Conservation (phyloP, 2,888 invertebrate species). For the Parnassius smintheus region DNA sequence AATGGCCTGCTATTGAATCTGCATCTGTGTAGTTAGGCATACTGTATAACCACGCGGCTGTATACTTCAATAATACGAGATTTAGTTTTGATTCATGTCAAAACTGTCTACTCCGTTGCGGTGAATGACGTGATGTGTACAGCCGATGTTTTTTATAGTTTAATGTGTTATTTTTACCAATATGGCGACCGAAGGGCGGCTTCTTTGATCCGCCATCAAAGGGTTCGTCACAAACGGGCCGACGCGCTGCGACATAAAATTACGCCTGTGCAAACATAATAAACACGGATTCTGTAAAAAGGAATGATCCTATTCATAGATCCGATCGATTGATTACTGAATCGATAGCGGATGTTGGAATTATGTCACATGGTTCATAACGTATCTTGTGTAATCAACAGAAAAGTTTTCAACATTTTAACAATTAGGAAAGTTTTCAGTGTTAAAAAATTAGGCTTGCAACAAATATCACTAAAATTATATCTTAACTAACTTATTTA, state of each 20-base stretch:
- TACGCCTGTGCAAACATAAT: constrained; percentile 49
- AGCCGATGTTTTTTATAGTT: constrained; percentile 53
- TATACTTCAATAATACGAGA: background rate
- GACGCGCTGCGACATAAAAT: constrained; percentile 52
- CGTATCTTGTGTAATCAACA: too few species aligned
- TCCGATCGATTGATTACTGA: constrained; percentile 38
- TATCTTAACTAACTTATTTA: too few species aligned
- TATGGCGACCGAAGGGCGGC: constrained; percentile 65
- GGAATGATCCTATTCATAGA: constrained; percentile 37
- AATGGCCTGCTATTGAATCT: too few species aligned
- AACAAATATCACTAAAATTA: too few species aligned
- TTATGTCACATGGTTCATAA: too few species aligned
- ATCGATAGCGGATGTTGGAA: constrained; percentile 7
- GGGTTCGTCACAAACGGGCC: constrained; percentile 45
- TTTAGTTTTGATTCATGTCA: background rate
- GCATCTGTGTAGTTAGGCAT: too few species aligned
- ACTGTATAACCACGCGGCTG: too few species aligned
- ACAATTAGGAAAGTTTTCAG: too few species aligned
- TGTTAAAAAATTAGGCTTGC: too few species aligned
- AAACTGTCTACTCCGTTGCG: constrained; percentile 9
- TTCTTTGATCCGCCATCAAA: constrained; percentile 67
- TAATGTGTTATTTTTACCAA: constrained; percentile 76
- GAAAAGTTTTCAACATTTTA: too few species aligned
- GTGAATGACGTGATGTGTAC: constrained; percentile 22
- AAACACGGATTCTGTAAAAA: constrained; percentile 38